phyloP scores from a whole-genome alignment of 2,797 vertebrate species.

The Paguma larvata region DNA sequence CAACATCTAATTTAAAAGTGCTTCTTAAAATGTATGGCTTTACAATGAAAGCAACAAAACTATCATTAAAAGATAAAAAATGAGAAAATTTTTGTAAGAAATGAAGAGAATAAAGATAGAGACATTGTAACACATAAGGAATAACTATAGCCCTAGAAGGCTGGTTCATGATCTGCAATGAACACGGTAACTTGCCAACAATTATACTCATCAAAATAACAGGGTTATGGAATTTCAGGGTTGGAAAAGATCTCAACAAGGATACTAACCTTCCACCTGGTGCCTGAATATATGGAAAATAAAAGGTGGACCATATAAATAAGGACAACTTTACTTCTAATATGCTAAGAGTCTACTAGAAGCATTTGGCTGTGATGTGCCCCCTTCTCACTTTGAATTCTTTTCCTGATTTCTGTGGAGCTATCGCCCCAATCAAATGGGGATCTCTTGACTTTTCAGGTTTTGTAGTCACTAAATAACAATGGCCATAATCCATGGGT shows the following conservation, averaged over 20 bases:
- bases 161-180: neutral
- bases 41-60: conserved; percentile 36
- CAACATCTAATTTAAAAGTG: conserved; percentile 20
- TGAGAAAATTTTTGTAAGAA: neutral
- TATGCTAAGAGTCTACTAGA: neutral
- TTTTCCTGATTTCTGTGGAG: conserved; percentile 20
- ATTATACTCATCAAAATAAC: neutral
- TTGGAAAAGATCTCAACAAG: conserved; percentile 2
- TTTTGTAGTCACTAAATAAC: conserved; percentile 3
- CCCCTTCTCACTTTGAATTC: neutral
- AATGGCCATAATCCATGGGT: neutral
- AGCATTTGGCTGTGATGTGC: neutral
- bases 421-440: neutral
- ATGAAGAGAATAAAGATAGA: neutral
- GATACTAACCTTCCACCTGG: neutral
- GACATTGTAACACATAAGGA: conserved; percentile 16
- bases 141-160: neutral
- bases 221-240: neutral
- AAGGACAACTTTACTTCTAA: neutral
- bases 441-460: neutral
- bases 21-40: neutral
- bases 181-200: neutral
- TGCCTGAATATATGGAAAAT: neutral
- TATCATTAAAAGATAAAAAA: neutral
- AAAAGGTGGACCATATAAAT: neutral